These are phyloP conservation scores for Clepsis dumicolana DNA, from an alignment of 2,888 invertebrate genomes.

Conservation along the genomic window DNA sequence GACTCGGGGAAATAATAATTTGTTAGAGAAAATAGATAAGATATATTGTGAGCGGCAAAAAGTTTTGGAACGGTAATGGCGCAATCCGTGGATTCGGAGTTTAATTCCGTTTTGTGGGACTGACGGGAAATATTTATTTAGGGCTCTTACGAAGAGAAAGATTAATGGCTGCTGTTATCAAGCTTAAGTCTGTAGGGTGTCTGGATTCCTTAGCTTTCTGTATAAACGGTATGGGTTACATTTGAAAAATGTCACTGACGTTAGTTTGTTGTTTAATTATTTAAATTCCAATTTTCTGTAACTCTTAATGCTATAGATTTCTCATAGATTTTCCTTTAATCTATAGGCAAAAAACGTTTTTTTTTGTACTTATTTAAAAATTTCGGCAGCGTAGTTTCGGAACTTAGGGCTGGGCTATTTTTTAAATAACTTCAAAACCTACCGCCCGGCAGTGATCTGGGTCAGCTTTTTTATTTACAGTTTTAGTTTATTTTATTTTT, in stretches of 20 bases:
- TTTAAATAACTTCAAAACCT: too few species aligned
- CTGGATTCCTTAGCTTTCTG: constrained; percentile 11
- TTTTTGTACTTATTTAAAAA: too few species aligned
- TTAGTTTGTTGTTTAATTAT: too few species aligned
- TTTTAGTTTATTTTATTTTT: too few species aligned
- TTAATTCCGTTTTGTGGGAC: constrained; percentile 28
- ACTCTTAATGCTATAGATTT: too few species aligned
- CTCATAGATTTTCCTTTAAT: too few species aligned
- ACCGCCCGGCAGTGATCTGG: too few species aligned
- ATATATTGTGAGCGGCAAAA: constrained; percentile 11
- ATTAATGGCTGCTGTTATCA: constrained; percentile 18
- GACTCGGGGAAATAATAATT: constrained; percentile 27
- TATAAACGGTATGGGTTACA: too few species aligned
- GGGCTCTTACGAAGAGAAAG: constrained; percentile 14
- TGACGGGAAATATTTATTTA: constrained; percentile 37
- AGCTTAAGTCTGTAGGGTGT: constrained; percentile 7
- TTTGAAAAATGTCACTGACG: constrained; percentile 21
- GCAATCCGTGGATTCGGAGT: constrained; percentile 5
- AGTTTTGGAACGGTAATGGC: constrained; percentile 18
- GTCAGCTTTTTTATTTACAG: too few species aligned
- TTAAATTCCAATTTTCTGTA: neutral
- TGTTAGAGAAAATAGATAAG: constrained; percentile 19
- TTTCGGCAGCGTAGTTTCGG: too few species aligned
- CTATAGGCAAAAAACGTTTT: too few species aligned
- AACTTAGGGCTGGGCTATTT: too few species aligned